Base-by-base conservation (phyloP, 2,888 invertebrate genomes). In the Antheraea yamamai region DNA sequence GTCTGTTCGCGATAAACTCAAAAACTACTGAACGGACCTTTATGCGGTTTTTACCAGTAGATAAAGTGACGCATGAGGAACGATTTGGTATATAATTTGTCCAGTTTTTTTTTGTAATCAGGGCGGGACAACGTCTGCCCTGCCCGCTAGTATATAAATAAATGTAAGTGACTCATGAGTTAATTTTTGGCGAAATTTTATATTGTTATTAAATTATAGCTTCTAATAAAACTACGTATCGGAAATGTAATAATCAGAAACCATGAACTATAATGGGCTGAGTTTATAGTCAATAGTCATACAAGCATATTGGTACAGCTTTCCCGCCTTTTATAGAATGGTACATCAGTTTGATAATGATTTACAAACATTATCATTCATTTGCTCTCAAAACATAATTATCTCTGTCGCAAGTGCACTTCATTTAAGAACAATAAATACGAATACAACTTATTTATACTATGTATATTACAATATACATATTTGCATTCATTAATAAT, bases 271-370 rank as follows among this genome's bases (percentile, higher is more conserved):
- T 39, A 39, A 10, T 39, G 39, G 10, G 39, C 20, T 70, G 39
- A 39, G 8, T n/a, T 1, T 70, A 39, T 39, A 68, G 55, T 73
- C 73, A 75, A 73, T 73, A 73, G 39, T 68, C 30, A 16, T 77
- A 66, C 81, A 77, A 76, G 75, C 81, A 78, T 78, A 75, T 77
- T 77, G 81, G 78, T 80, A 80, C 84, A 85, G 82, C 35, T 84
- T 84, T 83, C 84, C 82, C 79, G 75, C 77, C 68, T 18, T 2
- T 68, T 30, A 35, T 30, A 30, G 16, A 78, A 23, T 52, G 35
- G 73, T 77, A 82, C 77, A 77, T 79, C 76, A 75, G 78, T 78
- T 79, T 80, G 73, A 75, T 78, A 75, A 80, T 74, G 79, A 74
- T 80, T 81, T 79, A 81, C 79, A 75, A 74, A 78, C 75, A 68